A percentile compares a stretch with the other conserved stretches of the same genome.
phyloP scores from a whole-genome alignment of 1,140 invertebrate genomes.

The Araneus ventricosus region DNA sequence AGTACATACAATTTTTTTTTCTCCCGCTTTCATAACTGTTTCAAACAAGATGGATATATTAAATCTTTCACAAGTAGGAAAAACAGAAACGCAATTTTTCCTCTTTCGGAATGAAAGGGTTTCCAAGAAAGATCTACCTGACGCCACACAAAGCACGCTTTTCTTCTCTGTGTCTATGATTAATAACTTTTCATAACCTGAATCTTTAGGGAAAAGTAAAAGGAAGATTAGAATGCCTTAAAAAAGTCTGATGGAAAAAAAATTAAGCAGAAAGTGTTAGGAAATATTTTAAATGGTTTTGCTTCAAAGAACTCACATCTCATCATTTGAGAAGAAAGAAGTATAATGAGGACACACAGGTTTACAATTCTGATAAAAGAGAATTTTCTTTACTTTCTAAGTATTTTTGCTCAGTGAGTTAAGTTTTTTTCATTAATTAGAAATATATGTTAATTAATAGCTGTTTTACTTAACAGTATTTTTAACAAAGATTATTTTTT shows the following conservation, averaged over 20 bases:
- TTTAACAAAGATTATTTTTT: neutral
- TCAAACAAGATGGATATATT: constrained; percentile 41
- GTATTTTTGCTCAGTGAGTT: neutral
- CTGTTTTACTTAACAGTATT: neutral
- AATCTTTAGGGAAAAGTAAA: constrained; percentile 56
- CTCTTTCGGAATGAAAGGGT: constrained; percentile 17
- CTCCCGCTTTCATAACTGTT: constrained; percentile 34
- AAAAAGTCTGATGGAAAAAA: neutral
- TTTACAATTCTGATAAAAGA: constrained; percentile 44
- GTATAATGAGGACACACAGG: neutral
- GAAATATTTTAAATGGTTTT: constrained; percentile 62
- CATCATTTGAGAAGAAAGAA: constrained; percentile 49
- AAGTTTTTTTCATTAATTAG: constrained; percentile 8
- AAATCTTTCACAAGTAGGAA: constrained; percentile 57
- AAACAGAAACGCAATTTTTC: constrained; percentile 49
- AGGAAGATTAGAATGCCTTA: constrained; percentile 46
- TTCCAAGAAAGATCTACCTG: constrained; percentile 43
- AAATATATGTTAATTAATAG: constrained; percentile 52
- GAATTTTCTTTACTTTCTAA: neutral
- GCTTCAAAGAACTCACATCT: constrained; percentile 22
- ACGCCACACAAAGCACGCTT: constrained; percentile 53
- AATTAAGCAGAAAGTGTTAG: constrained; percentile 33
- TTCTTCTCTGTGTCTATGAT: constrained; percentile 61
- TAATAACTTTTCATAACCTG: constrained; percentile 67
- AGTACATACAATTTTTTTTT: neutral